phyloP scores from a whole-genome alignment of 2,888 invertebrate genomes.

The Diplazon laetatorius region DNA sequence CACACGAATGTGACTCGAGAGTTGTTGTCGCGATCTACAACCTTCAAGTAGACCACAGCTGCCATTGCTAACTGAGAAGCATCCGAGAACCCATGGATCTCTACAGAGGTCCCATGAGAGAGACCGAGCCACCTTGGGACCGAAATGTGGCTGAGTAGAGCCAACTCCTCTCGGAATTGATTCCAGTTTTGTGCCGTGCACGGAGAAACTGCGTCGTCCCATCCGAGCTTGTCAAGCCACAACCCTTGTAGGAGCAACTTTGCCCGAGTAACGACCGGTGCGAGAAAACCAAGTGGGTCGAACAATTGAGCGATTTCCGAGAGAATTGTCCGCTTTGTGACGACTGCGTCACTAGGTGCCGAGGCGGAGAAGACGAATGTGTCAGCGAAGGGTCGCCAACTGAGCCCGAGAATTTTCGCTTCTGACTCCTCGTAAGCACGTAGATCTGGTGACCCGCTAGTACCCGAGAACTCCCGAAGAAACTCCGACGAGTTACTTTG shows the following conservation, averaged over 20 bases:
- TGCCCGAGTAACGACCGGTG: slow-evolving; percentile 53
- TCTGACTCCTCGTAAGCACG: slow-evolving; percentile 35
- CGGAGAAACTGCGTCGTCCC: slow-evolving; percentile 49
- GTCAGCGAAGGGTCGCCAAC: slow-evolving; percentile 33
- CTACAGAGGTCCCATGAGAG: background rate
- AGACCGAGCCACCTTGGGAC: slow-evolving; percentile 17
- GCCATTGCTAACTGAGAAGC: slow-evolving; percentile 37
- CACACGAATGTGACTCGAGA: background rate
- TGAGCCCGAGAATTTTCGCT: slow-evolving; percentile 55
- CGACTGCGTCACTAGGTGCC: background rate
- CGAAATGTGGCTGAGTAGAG: background rate
- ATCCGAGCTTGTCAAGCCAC: slow-evolving; percentile 51
- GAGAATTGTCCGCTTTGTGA: slow-evolving; percentile 43
- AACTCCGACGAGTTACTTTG: background rate
- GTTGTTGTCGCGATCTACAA: background rate
- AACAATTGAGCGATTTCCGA: slow-evolving; percentile 54
- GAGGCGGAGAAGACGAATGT: slow-evolving; percentile 17
- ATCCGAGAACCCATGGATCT: slow-evolving; percentile 47
- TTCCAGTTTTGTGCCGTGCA: background rate
- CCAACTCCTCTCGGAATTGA: too few relatives aligned
- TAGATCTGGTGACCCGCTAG: background rate
- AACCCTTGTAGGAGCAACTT: slow-evolving; percentile 56
- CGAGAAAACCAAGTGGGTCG: slow-evolving; percentile 53
- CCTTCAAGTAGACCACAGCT: slow-evolving; percentile 22
- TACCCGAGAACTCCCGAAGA: background rate